Evolutionary conservation across 2,888 invertebrate species (phyloP).

Genomic region (Erannis defoliaria): DNA sequence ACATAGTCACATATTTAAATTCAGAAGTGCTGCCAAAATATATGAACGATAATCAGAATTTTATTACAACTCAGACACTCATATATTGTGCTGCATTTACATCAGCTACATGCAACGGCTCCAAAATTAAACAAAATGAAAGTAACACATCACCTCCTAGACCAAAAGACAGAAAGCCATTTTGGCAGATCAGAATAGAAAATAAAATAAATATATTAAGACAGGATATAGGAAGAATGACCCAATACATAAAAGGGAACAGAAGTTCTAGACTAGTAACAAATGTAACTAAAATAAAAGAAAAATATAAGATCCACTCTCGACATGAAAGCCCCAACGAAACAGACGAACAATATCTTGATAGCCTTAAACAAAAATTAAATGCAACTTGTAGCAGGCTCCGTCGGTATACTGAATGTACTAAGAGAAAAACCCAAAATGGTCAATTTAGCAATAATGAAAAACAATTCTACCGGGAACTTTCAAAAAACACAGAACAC

Average conservation of each 20-base stretch:
- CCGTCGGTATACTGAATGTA: neutral
- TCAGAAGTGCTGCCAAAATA: neutral
- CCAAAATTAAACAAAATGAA: neutral
- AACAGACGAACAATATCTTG: neutral
- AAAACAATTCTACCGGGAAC: neutral
- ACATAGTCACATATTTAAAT: neutral
- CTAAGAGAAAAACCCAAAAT: neutral
- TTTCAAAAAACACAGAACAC: too few species aligned
- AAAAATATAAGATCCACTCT: neutral
- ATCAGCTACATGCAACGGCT: neutral
- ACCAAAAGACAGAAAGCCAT: neutral
- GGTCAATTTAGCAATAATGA: neutral
- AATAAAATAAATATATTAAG: neutral
- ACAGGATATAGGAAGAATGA: neutral
- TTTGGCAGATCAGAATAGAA: neutral
- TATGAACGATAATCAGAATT: neutral
- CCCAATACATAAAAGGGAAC: neutral
- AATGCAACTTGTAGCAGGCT: neutral
- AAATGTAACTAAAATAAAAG: neutral
- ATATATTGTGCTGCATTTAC: neutral
- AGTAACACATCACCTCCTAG: neutral
- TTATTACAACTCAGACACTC: neutral
- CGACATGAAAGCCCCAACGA: neutral
- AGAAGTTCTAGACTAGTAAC: neutral
- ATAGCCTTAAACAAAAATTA: neutral